A percentile compares a stretch with the other conserved stretches of the same genome.
Conservation (phyloP, 2,888 invertebrate genomes). For the Elmis aenea region DNA sequence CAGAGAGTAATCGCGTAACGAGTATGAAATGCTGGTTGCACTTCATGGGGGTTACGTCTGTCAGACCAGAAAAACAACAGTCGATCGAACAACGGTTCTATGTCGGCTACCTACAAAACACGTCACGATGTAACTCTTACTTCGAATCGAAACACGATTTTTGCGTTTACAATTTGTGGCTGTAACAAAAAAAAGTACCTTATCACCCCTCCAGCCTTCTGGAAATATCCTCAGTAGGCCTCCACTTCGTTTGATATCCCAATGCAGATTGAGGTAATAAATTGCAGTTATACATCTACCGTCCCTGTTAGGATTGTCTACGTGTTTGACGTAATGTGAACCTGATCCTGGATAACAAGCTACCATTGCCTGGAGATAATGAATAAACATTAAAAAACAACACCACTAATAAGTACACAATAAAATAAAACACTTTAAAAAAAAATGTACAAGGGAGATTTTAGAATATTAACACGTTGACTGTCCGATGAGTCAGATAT, state of each 20-base stretch:
- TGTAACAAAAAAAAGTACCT: constrained; percentile 50
- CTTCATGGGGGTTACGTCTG: constrained; percentile 93
- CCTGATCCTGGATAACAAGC: constrained; percentile 96
- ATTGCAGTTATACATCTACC: constrained; percentile 96
- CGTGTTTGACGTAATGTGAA: constrained; percentile 93
- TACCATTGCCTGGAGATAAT: constrained; percentile 88
- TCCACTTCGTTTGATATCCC: constrained; percentile 80
- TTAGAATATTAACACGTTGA: no score
- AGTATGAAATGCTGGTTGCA: constrained; percentile 84
- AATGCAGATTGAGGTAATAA: constrained; percentile 93
- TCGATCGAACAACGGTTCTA: constrained; percentile 89
- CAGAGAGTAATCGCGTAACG: constrained; percentile 88
- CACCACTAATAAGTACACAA: neutral
- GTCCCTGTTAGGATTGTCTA: constrained; percentile 95
- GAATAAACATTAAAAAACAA: neutral
- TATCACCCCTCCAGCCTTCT: constrained; percentile 67
- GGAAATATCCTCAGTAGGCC: constrained; percentile 91
- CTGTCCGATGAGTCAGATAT: no score
- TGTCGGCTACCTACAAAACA: constrained; percentile 62
- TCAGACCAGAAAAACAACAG: constrained; percentile 98
- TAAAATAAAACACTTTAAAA: neutral
- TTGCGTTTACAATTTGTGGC: no score
- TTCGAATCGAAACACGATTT: no score
- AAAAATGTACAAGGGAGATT: no score
- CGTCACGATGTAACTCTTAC: neutral